Evolutionary conservation across 2,888 invertebrate genomes (phyloP), one percentile per base, ranked within the genome.

Genomic region (Pandemis cinnamomeana): DNA sequence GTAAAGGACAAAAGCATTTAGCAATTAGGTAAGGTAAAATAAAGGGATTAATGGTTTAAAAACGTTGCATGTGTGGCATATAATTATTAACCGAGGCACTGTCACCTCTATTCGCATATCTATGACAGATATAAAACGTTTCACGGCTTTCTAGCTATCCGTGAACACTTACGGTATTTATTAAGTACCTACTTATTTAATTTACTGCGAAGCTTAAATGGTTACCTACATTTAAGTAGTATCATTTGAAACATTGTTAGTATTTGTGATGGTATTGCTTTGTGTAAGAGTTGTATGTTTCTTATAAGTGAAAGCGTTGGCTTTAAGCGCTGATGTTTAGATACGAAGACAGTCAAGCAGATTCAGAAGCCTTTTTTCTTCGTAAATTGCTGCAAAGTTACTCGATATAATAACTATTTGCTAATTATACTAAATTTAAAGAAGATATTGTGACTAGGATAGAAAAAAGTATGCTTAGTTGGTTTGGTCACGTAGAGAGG

Each of bases 141-240:
- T 66, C 64, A 51, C 53, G 20, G 48, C 71, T 55, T 71, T 74
- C 61, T 67, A 55, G 67, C 53, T 53, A 13, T 41, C 46, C 41
- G 51, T 68, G 13, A 15, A 15, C 53, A 66, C 41, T 41, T 51
- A 48, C 41, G 74, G 62, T 55, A 71, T 67, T 73, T 73, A 64
- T 66, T 58, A 71, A 67, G 74, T 74, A 71, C 71, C 42, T 71
- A 70, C 67, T 48, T 71, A 70, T 46, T 67, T 70, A 61, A 61
- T 74, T 66, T 46, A 60, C 61, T 67, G 51, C 67, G 66, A 20
- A 46, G 55, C 13, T 69, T 68, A 68, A 68, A 53, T 66, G 69
- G 13, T 74, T 61, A 74, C 74, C 71, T 61, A 71, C 61, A 66
- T 73, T 48, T 27, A 10, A 69, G 41, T 13, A 7, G 63, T 58